A percentile compares a stretch with the other conserved stretches of the same genome.
phyloP scores from a whole-genome alignment of 2,888 invertebrate species.

The Drosophila barbarae region DNA sequence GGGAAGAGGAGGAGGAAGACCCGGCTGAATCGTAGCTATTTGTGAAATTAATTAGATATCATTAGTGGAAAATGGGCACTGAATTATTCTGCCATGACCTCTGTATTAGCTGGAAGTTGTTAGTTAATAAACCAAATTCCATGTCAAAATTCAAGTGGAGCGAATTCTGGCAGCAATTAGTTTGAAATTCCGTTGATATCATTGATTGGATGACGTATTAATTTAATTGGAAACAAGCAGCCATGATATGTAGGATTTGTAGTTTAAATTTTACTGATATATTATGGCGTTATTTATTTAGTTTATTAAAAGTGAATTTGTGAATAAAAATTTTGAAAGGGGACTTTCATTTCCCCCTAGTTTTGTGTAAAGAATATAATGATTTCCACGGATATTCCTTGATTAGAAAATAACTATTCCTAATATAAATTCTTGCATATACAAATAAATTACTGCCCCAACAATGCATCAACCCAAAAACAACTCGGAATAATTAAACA shows the following conservation, averaged over 20 bases:
- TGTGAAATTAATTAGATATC: constrained; percentile 48
- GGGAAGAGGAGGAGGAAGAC: not conserved
- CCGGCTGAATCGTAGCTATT: constrained; percentile 31
- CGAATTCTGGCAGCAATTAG: constrained; percentile 12
- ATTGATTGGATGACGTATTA: not conserved
- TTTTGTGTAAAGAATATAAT: too few species aligned
- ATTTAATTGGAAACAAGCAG: not conserved
- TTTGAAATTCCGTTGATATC: constrained; percentile 10
- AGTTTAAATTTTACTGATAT: not conserved
- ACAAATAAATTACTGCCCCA: not conserved
- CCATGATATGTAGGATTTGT: not conserved
- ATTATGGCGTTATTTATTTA: not conserved
- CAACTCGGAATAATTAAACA: constrained; percentile 6
- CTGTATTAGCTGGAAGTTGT: constrained; percentile 12
- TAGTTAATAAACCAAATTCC: constrained; percentile 40
- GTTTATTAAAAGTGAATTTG: not conserved
- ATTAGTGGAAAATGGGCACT: constrained; percentile 39
- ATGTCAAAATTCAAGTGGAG: constrained; percentile 2
- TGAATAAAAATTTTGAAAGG: not conserved
- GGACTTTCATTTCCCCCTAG: not conserved
- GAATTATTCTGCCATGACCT: constrained; percentile 29
- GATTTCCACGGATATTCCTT: not conserved
- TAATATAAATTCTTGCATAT: not conserved
- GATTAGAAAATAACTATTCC: not conserved
- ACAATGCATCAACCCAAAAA: constrained; percentile 2